Evolutionary conservation across 1,140 invertebrate species (phyloP).

Genomic region (Alviniconcha marisindica): DNA sequence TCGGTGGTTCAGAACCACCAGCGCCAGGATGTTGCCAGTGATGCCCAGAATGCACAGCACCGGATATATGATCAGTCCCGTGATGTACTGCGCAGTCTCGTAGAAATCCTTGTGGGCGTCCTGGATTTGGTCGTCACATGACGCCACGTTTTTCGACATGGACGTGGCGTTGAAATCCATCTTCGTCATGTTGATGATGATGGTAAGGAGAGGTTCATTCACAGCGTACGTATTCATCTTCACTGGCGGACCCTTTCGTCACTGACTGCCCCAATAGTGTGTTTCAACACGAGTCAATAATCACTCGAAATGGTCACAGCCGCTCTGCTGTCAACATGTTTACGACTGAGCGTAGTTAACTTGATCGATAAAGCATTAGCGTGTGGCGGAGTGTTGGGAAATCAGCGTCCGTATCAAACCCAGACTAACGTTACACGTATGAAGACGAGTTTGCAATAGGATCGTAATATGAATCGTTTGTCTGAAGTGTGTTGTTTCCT

Average conservation of each 20-base stretch:
- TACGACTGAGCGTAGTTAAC: neutral
- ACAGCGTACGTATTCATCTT: conserved; percentile 27
- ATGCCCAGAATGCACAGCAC: conserved; percentile 84
- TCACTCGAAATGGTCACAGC: too few species aligned
- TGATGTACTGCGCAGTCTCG: conserved; percentile 69
- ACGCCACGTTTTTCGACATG: neutral
- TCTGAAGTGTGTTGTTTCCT: neutral
- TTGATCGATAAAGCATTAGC: neutral
- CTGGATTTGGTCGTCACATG: conserved; percentile 22
- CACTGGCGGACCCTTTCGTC: neutral
- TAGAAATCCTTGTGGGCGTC: conserved; percentile 64
- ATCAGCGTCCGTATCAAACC: neutral
- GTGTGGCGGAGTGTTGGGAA: neutral
- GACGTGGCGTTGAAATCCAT: neutral
- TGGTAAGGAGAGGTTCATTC: neutral
- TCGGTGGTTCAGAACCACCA: conserved; percentile 84
- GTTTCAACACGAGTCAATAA: too few species aligned
- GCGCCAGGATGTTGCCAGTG: conserved; percentile 84
- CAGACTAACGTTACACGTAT: neutral
- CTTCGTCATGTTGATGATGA: conserved; percentile 9
- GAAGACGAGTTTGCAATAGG: neutral
- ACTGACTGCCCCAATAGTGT: neutral
- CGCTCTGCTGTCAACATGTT: neutral
- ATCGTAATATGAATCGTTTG: neutral
- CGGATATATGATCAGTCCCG: conserved; percentile 81